Percentiles rank a stretch among this genome's conserved stretches.
Evolutionary conservation across 2,797 vertebrate species (phyloP).

Genomic region (Pseudomugil gertrudae): DNA sequence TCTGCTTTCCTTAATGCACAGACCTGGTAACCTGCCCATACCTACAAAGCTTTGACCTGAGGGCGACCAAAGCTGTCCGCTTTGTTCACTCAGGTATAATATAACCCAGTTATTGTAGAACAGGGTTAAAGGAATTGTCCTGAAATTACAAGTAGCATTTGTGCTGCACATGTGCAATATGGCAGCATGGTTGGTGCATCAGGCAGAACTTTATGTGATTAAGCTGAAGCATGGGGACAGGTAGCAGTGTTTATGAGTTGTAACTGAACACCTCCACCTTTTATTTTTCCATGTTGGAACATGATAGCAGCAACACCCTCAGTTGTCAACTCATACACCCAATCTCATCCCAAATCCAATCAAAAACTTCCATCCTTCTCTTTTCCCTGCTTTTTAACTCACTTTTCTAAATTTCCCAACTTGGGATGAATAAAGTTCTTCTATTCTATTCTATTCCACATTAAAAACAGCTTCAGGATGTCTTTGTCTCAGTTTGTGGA

Average conservation of each 20-base stretch:
- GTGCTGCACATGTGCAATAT: not conserved
- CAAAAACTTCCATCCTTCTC: not conserved
- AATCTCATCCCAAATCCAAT: constrained; percentile 3
- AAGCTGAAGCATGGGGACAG: not conserved
- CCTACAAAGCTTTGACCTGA: constrained; percentile 26
- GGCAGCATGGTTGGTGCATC: not conserved
- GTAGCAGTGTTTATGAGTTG: constrained; percentile 22
- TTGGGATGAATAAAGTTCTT: no score
- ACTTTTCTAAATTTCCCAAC: no score
- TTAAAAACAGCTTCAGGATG: not conserved
- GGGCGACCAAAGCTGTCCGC: not conserved
- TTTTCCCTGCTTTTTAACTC: not conserved
- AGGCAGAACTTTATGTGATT: not conserved
- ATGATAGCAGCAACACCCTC: constrained; percentile 19
- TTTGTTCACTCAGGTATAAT: constrained; percentile 2
- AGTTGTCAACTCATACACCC: constrained; percentile 9
- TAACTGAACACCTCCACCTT: constrained; percentile 42
- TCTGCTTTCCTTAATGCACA: constrained; percentile 25
- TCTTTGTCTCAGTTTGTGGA: not conserved
- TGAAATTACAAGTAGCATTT: constrained; percentile 2
- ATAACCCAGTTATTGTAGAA: not conserved
- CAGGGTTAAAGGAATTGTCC: not conserved
- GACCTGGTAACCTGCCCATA: constrained; percentile 6
- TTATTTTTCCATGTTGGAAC: constrained; percentile 29
- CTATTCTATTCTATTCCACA: not conserved